Base-by-base conservation (phyloP, 2,888 invertebrate species). In the Pandemis heparana region DNA sequence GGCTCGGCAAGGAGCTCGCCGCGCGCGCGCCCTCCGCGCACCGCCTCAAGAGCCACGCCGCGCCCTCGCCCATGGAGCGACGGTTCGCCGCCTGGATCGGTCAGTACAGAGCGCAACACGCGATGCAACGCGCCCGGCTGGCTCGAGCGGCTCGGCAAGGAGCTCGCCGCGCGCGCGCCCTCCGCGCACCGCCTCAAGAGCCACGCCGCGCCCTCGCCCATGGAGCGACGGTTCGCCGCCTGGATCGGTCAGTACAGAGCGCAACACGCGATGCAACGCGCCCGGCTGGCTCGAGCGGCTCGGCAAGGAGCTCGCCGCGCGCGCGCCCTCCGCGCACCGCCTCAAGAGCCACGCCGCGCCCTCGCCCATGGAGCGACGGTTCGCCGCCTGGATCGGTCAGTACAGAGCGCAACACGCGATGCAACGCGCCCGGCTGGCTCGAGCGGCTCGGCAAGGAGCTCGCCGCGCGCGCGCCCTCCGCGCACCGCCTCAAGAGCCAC, bases 31-130 rank as follows among this genome's bases (percentile, higher is more conserved):
- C 99, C n/a, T 56, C 56, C 16, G 16, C 16, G n/a, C 16, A n/a
- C 16, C 16, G 16, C 5, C 95, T 99, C 76, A 99, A 99, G 95
- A 96, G 98, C 85, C 98, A 98, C 82, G 97, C 98, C 5, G 98
- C 99, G 5, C 98, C 98, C 82, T 97, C 98, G 61, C 97, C 97
- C 62, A 96, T 97, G 0, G 99, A 99, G 91, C 91, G 99, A 64
- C 94, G 99, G 71, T 99, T 99, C 92, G 99, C 99, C 6, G 97
- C 99, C 0, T 99, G 99, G 99, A 99, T 99, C 77, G 99, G 98
- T 94, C 8, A 79, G 82, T 71, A 8, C n/a, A n/a, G n/a, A n/a
- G n/a, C n/a, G n/a, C n/a, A n/a, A n/a, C n/a, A n/a, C n/a, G n/a
- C n/a, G n/a, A n/a, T n/a, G n/a, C n/a, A n/a, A n/a, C n/a, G n/a